Conservation (phyloP, 2,113 vertebrate species). For the Electrona antarctica region DNA sequence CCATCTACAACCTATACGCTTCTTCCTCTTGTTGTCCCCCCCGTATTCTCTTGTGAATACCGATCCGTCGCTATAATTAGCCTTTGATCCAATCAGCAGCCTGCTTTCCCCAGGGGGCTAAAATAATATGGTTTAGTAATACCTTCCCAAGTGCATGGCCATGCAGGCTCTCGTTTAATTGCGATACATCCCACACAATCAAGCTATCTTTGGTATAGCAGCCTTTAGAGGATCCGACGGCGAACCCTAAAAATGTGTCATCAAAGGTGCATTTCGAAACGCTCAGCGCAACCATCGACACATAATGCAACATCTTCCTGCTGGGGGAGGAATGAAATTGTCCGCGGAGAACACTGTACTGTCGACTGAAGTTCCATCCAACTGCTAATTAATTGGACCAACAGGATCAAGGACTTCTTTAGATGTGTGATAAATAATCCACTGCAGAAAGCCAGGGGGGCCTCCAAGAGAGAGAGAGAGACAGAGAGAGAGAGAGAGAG, state of each 20-base stretch:
- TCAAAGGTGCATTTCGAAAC: conserved; percentile 14
- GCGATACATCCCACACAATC: conserved; percentile 20
- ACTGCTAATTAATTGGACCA: conserved; percentile 64
- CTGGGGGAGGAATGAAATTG: neutral
- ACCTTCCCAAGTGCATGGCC: conserved; percentile 24
- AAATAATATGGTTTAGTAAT: conserved; percentile 27
- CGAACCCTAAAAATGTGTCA: conserved; percentile 17
- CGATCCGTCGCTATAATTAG: conserved; percentile 62
- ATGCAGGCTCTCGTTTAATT: conserved; percentile 31
- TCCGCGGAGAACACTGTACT: neutral
- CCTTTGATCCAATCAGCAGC: conserved; percentile 54
- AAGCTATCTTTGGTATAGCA: conserved; percentile 40
- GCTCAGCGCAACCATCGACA: conserved; percentile 13
- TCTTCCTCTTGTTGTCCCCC: conserved; percentile 23
- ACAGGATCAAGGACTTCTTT: conserved; percentile 53
- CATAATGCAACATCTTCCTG: conserved; percentile 10
- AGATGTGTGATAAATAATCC: conserved; percentile 70
- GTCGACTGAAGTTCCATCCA: conserved; percentile 27
- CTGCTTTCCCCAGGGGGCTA: conserved; percentile 38
- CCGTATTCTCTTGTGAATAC: conserved; percentile 48
- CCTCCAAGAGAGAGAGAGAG: conserved; percentile 22
- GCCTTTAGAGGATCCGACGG: neutral
- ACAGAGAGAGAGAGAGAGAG: neutral
- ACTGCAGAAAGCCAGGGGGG: conserved; percentile 48
- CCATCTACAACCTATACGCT: conserved; percentile 24